Conservation (phyloP, 64 coral and sea anemone genomes). For the Orbicella faveolata region DNA sequence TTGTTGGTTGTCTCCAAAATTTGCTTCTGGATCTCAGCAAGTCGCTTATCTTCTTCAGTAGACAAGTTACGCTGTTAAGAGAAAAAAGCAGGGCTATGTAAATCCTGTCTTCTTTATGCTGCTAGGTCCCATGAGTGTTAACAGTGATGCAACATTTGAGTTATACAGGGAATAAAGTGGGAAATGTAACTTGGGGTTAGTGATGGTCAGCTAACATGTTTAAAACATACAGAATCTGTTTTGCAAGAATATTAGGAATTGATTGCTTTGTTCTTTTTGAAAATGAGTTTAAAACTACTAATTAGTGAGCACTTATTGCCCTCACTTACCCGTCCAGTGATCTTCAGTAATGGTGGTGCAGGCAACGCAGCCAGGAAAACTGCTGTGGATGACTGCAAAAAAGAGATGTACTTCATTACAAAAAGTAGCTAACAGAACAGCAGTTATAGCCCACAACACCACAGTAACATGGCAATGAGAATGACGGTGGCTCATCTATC, state of each 20-base stretch:
- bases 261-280: too few species aligned
- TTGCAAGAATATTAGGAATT: too few species aligned
- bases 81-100: neutral
- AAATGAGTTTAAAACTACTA: too few species aligned
- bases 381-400: conserved; percentile 84
- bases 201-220: too few species aligned
- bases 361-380: conserved; percentile 82
- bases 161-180: neutral
- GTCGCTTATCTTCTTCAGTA: conserved; percentile 90
- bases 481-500: too few species aligned
- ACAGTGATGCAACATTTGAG: neutral
- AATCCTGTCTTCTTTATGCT: neutral
- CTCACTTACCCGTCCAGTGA: conserved; percentile 80
- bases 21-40: conserved; percentile 94
- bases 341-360: conserved; percentile 77
- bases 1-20: conserved; percentile 91
- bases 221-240: too few species aligned
- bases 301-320: too few species aligned
- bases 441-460: too few species aligned
- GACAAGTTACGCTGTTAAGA: conserved; percentile 12
- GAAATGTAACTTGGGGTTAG: neutral
- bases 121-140: neutral
- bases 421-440: neutral
- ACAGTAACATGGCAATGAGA: too few species aligned
- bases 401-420: neutral